Evolutionary conservation across 2,113 vertebrate genomes (phyloP).

Genomic region (Pedetes capensis): DNA sequence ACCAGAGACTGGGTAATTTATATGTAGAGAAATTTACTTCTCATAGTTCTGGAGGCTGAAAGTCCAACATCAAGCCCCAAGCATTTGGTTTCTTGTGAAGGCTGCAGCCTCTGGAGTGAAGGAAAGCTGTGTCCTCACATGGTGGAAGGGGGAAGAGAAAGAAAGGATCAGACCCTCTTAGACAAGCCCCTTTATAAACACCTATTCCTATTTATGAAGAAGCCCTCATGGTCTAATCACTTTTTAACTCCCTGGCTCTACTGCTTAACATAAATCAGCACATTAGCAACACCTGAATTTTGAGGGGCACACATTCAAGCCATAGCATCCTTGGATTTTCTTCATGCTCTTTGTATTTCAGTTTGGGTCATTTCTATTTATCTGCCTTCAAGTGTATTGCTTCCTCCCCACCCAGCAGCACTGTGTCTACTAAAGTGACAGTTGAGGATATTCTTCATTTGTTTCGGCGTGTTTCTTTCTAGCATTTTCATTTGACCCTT

Average conservation of each 20-base stretch:
- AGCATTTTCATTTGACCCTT: not conserved
- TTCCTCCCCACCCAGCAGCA: not conserved
- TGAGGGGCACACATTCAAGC: too few relatives aligned
- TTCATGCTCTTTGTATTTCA: not conserved
- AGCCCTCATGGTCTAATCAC: too few relatives aligned
- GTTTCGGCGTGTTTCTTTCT: not conserved
- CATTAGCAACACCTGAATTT: not conserved
- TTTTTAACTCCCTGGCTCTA: not conserved
- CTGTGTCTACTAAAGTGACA: not conserved
- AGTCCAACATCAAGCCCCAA: not conserved
- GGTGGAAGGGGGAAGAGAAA: not conserved
- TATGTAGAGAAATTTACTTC: not conserved
- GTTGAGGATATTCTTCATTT: not conserved
- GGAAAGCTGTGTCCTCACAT: not conserved
- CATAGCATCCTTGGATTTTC: not conserved
- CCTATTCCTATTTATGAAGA: not conserved
- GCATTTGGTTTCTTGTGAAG: not conserved
- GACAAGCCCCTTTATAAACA: not conserved
- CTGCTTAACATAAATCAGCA: too few relatives aligned
- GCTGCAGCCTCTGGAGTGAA: too few relatives aligned
- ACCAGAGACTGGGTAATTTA: not conserved
- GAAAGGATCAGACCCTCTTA: too few relatives aligned
- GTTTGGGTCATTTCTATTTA: not conserved
- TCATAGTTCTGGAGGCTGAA: not conserved
- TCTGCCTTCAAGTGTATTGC: not conserved